Conservation (phyloP, 1,140 invertebrate genomes). For the Papilio polytes region DNA sequence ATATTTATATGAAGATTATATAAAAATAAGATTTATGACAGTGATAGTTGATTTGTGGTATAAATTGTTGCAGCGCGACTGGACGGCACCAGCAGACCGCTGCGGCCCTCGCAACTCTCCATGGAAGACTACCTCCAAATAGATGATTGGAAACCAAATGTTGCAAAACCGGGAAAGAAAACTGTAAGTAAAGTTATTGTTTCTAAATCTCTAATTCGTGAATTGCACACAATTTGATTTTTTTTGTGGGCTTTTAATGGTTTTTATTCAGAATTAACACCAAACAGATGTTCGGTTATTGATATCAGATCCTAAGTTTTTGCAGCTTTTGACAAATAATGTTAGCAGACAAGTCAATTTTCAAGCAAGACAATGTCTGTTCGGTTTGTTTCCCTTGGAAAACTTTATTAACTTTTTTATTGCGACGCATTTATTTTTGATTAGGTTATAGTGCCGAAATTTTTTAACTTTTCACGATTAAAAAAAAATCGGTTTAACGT, state of each 20-base stretch:
- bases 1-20: too few species aligned
- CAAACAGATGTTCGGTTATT: not conserved
- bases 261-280: not conserved
- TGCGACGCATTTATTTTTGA: not conserved
- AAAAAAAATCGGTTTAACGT: not conserved
- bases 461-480: not conserved
- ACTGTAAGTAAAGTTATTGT: conserved; percentile 86
- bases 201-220: not conserved
- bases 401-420: not conserved
- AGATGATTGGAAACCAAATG: conserved; percentile 88
- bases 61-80: conserved; percentile 90
- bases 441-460: not conserved
- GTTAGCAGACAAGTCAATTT: not conserved
- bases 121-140: conserved; percentile 97
- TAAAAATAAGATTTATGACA: too few species aligned
- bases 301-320: not conserved
- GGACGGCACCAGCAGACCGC: conserved; percentile 90
- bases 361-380: too few species aligned
- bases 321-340: not conserved
- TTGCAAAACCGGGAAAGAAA: conserved; percentile 92
- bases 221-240: not conserved
- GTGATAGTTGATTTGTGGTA: too few species aligned
- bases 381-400: not conserved
- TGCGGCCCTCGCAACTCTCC: conserved; percentile 85
- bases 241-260: not conserved